phyloP scores from a whole-genome alignment of 2,888 invertebrate species.

The Automeris io region DNA sequence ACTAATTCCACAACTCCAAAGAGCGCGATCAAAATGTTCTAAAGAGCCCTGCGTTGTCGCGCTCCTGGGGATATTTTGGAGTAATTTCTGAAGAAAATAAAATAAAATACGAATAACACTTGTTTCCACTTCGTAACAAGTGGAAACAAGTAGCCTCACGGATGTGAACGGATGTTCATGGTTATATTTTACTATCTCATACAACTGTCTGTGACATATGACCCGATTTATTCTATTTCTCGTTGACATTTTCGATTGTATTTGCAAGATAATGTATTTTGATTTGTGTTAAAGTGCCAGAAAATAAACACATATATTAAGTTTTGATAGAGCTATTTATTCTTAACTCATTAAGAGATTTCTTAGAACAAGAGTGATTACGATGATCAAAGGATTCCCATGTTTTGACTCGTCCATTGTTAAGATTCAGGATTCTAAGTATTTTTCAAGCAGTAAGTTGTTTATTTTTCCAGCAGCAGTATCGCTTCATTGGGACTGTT shows the following conservation, averaged over 20 bases:
- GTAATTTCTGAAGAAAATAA: too few species aligned
- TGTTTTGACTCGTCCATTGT: conserved; percentile 54
- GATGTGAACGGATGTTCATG: conserved; percentile 13
- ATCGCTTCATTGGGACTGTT: conserved; percentile 6
- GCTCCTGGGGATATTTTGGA: too few species aligned
- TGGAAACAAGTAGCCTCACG: too few species aligned
- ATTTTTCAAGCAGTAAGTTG: conserved; percentile 15
- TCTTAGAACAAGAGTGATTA: conserved; percentile 56
- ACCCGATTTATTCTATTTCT: too few species aligned
- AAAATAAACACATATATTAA: conserved; percentile 12
- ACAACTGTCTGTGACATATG: conserved; percentile 14
- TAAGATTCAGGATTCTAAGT: conserved; percentile 27
- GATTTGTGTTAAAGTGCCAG: too few species aligned
- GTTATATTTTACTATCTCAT: conserved; percentile 12
- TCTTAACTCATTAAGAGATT: conserved; percentile 63
- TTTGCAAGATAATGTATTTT: too few species aligned
- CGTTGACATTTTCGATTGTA: too few species aligned
- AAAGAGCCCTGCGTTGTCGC: too few species aligned
- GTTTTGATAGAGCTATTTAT: conserved; percentile 26
- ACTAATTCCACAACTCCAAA: too few species aligned
- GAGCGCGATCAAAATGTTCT: too few species aligned
- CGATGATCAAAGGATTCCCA: conserved; percentile 57
- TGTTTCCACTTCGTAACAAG: too few species aligned
- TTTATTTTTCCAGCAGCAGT: conserved; percentile 19
- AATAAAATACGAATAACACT: too few species aligned